phyloP scores from a whole-genome alignment of 2,797 vertebrate species.

The Cirrhinus mrigala region DNA sequence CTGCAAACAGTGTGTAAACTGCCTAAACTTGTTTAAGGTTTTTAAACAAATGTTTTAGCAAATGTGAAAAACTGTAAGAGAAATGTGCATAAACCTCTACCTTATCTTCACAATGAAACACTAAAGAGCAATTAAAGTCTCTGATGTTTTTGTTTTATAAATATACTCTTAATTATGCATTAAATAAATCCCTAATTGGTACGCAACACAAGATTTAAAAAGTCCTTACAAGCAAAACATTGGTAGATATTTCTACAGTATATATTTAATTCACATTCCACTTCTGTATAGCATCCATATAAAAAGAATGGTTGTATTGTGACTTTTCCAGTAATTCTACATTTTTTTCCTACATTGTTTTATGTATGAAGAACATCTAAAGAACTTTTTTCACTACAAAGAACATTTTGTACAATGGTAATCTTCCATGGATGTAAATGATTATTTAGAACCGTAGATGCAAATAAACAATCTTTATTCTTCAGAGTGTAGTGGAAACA shows the following conservation, averaged over 20 bases:
- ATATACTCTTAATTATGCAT: slow-evolving; percentile 31
- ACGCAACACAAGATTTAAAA: neutral
- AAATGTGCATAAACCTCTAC: neutral
- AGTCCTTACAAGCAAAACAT: neutral
- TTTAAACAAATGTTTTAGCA: too few species aligned
- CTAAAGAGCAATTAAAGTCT: neutral
- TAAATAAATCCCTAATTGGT: slow-evolving; percentile 13
- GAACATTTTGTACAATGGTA: too few species aligned
- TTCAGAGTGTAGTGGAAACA: neutral
- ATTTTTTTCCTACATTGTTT: too few species aligned
- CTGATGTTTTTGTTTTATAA: slow-evolving; percentile 1
- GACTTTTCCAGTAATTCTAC: neutral
- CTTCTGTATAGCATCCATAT: neutral
- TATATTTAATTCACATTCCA: slow-evolving; percentile 7
- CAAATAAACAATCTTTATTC: too few species aligned
- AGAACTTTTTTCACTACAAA: too few species aligned
- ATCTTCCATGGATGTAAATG: too few species aligned
- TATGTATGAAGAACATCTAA: too few species aligned
- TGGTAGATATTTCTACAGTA: neutral
- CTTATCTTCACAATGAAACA: neutral
- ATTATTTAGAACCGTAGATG: too few species aligned
- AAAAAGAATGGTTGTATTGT: neutral
- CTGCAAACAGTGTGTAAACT: too few species aligned
- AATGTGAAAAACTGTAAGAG: neutral
- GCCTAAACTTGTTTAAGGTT: too few species aligned